Base-by-base conservation (phyloP, 2,797 vertebrate species). In the Amazona ochrocephala region DNA sequence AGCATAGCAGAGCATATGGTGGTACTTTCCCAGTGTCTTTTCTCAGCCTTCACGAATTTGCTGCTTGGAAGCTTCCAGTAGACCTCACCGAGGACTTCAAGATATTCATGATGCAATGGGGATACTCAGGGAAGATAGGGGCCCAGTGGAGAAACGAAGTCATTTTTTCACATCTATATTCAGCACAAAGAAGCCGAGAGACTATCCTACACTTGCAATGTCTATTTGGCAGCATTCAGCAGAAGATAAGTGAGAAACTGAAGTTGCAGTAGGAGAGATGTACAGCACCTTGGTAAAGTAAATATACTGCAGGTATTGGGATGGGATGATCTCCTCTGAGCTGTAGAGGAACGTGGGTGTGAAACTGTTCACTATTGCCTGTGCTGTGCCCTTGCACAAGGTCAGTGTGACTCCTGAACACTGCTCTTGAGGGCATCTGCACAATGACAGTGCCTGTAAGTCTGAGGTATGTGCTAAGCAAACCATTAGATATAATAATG, bases 361-460 rank as follows among this genome's bases (percentile, higher is more conserved):
- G 47, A 14, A 78, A 60, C 10, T 13, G 13, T 29, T 48, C 30
- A 26, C 53, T 22, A 2, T 68, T 56, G 15, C 2, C 13, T 54
- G 10, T 41, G 22, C 16, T 44, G 5, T 44, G 44, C 26, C 51
- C 29, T 67, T 42, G 34, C 30, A 34, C 0, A 0, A 37, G 37
- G 58, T 42, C 61, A 50, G 34, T 1, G 2, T 51, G 66, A 27
- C 22, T 39, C 47, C 81, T 60, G 50, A 26, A 9, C 16, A 13
- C 2, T 53, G 16, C 3, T 53, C 29, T 75, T 2, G 4, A 58
- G 68, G 22, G 11, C 3, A 1, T 47, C 61, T 73, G 64, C 53
- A 58, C 30, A 19, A 27, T 23, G 53, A 41, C 62, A 64, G 23
- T 0, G 3, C 19, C 50, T 0, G 0, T 29, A 15, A 86, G n/a